Conservation (phyloP, 2,797 vertebrate genomes). For the Poecilia wingei region DNA sequence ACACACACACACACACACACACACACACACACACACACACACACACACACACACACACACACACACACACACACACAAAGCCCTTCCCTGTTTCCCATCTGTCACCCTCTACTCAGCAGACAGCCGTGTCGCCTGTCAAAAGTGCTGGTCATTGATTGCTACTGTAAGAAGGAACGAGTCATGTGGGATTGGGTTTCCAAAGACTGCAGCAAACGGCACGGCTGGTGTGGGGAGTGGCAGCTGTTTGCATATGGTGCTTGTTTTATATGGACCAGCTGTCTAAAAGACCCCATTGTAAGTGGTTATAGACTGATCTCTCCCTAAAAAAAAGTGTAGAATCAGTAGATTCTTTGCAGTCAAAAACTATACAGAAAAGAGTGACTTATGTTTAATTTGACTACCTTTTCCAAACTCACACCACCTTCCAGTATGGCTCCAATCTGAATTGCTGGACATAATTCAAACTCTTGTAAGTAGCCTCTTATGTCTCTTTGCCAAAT, state of each 20-base stretch:
- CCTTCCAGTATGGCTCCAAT: background rate
- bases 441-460: background rate
- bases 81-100: constrained; percentile 72
- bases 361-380: background rate
- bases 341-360: background rate
- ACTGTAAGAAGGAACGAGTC: constrained; percentile 66
- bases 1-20: no score
- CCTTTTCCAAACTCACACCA: background rate
- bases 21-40: no score
- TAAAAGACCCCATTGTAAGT: constrained; percentile 58
- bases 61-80: constrained; percentile 32
- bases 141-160: constrained; percentile 75
- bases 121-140: constrained; percentile 72
- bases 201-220: constrained; percentile 47
- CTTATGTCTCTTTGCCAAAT: background rate
- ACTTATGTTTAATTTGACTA: constrained; percentile 1
- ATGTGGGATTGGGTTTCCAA: constrained; percentile 59
- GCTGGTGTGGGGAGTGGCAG: constrained; percentile 56
- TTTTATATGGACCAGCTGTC: constrained; percentile 61
- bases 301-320: constrained; percentile 17
- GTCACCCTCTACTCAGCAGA: constrained; percentile 68
- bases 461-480: background rate
- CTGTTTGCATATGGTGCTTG: constrained; percentile 64
- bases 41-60: constrained; percentile 16
- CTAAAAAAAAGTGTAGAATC: constrained; percentile 3